A percentile compares a stretch with the other conserved stretches of the same genome.
phyloP scores from a whole-genome alignment of 2,888 invertebrate species.

The Himalopsyche anomala region DNA sequence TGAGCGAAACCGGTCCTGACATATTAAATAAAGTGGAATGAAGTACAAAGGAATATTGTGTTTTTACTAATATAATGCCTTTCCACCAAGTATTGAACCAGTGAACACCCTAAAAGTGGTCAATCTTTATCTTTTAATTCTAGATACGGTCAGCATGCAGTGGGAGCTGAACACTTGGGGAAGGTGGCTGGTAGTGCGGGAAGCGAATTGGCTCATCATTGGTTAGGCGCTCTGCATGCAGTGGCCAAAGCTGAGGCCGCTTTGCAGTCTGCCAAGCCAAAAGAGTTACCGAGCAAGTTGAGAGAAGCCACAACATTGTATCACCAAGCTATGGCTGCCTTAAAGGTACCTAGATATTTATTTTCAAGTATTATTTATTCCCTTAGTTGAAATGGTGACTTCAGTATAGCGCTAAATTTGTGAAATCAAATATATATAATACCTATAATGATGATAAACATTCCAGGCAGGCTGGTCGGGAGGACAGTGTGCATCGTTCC shows the following conservation, averaged over 20 bases:
- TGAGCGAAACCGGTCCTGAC: no score
- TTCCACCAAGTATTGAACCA: no score
- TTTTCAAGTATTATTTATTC: background rate
- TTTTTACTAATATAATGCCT: no score
- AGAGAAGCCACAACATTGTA: conserved; percentile 79
- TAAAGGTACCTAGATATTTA: conserved; percentile 58
- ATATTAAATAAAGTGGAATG: no score
- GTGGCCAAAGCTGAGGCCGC: conserved; percentile 85
- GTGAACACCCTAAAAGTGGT: no score
- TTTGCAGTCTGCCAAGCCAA: conserved; percentile 72
- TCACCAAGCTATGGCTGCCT: conserved; percentile 80
- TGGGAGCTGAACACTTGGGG: conserved; percentile 82
- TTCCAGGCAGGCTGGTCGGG: conserved; percentile 72
- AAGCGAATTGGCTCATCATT: conserved; percentile 92
- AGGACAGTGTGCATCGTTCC: conserved; percentile 77
- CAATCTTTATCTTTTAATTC: background rate
- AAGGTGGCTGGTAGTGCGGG: conserved; percentile 83
- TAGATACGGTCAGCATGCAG: conserved; percentile 86
- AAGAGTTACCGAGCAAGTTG: conserved; percentile 73
- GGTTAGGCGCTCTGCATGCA: conserved; percentile 88
- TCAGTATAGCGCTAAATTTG: no score
- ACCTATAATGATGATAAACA: background rate
- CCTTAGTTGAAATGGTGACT: no score
- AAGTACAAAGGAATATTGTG: no score
- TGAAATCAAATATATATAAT: background rate